Base-by-base conservation (phyloP, 2,888 invertebrate genomes). In the Eristalinus sepulchralis region DNA sequence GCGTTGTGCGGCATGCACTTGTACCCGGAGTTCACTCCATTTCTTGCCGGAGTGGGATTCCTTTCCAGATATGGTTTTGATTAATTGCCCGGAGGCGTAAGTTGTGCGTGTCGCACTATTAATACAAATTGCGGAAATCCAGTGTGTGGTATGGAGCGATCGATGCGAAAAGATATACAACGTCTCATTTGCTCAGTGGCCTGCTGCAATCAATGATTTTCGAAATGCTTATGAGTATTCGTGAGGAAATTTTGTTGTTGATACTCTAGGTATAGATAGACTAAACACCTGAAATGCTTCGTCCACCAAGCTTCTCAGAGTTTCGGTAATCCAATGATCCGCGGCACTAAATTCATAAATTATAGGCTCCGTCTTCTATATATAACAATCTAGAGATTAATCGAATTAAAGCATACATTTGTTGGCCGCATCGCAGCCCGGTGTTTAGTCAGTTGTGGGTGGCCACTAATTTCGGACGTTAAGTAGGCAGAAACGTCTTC, bases 1-100 rank as follows among this genome's bases (percentile, higher is more conserved):
- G 68, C 73, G 66, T 17, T 82, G 59, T 60, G n/a, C 31, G 36
- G 33, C 22, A 22, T 24, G 11, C 24, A 13, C 11, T 13, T 63
- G 27, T 17, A 63, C 11, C 22, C n/a, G 47, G 4, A 11, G n/a
- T 70, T 17, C 53, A 24, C 57, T 57, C 57, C 24, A 10, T 5
- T 3, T 9, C 20, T 24, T 17, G 17, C 33, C 53, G 73, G 60
- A 33, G 13, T 36, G 17, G 66, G 9, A 66, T 71, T 71, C 39
- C 75, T 67, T 60, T 86, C 82, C 83, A 83, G 86, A 83, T 78
- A 79, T 71, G 73, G n/a, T n/a, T 83, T 73, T 86, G 78, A 83
- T 86, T 86, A 86, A 83, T 86, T 83, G 57, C 47, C 75, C 62
- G 78, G 66, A 71, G 75, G 57, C 66, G 62, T 67, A 75, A 78